These are phyloP conservation scores for Mormyrus proboscirostris DNA, from an alignment of 2,797 vertebrate genomes.

Conservation along the genomic window DNA sequence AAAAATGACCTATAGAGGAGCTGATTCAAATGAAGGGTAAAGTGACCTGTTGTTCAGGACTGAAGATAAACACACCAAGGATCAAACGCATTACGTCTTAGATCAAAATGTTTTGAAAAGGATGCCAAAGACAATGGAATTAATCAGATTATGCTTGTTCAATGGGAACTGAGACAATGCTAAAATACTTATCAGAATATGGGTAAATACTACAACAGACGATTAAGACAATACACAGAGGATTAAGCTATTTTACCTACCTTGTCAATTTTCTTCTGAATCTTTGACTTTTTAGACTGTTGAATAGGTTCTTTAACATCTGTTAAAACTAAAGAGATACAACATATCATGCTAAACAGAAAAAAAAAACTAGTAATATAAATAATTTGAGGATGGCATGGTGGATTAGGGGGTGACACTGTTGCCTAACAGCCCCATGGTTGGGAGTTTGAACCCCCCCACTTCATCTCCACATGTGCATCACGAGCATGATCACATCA, in stretches of 20 bases:
- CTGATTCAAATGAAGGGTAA: background rate
- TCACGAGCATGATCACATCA: too few species aligned
- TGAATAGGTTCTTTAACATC: slow-evolving; percentile 82
- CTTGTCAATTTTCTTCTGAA: slow-evolving; percentile 72
- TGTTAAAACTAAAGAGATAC: slow-evolving; percentile 71
- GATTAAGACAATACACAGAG: background rate
- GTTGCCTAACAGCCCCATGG: background rate
- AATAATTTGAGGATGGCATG: background rate
- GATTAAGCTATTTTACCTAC: slow-evolving; percentile 49
- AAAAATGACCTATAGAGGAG: background rate
- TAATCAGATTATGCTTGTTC: background rate
- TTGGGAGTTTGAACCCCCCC: background rate
- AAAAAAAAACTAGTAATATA: background rate
- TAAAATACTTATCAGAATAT: background rate
- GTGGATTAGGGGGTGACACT: background rate
- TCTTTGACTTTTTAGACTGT: slow-evolving; percentile 78
- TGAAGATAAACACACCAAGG: background rate
- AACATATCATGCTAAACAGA: background rate
- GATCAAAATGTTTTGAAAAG: background rate
- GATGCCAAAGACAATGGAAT: background rate
- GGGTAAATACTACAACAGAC: background rate
- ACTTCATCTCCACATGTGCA: background rate
- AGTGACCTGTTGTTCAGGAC: background rate
- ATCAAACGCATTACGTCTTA: background rate
- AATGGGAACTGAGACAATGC: background rate